A percentile compares a stretch with the other conserved stretches of the same genome.
phyloP scores from a whole-genome alignment of 92 coral and sea anemone genomes.

The Palythoa grandiflora region DNA sequence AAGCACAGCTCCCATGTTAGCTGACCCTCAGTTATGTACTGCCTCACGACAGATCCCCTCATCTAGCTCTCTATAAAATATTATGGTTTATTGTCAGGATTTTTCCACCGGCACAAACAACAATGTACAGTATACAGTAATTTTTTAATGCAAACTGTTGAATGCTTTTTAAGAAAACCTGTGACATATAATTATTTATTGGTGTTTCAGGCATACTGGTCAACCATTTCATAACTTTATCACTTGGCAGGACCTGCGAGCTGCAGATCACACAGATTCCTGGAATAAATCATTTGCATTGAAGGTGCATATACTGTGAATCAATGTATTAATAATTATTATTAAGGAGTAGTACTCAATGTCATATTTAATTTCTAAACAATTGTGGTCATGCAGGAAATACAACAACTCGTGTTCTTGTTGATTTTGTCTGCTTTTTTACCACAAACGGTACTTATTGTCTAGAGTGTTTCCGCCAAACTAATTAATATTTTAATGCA shows the following conservation, averaged over 20 bases:
- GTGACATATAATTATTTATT: neutral
- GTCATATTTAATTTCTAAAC: neutral
- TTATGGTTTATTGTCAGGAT: neutral
- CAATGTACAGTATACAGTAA: neutral
- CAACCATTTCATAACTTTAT: conserved; percentile 92
- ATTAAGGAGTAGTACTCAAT: neutral
- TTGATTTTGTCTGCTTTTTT: no score
- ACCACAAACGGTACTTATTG: no score
- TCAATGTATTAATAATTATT: neutral
- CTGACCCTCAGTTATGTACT: no score
- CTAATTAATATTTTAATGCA: no score
- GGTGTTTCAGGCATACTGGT: conserved; percentile 81
- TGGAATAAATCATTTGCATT: conserved; percentile 95
- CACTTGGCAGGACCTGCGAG: conserved; percentile 94
- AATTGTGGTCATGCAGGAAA: no score
- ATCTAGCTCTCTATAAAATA: no score
- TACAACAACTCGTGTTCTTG: no score
- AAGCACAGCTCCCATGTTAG: no score
- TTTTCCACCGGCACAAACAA: neutral
- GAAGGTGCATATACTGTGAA: conserved; percentile 63
- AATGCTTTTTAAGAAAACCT: neutral
- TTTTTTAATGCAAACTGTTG: neutral
- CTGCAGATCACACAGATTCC: conserved; percentile 73
- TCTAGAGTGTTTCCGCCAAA: no score
- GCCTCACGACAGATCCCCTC: no score